These are phyloP conservation scores for Pelodiscus sinensis DNA, from an alignment of 2,113 vertebrate genomes.

Conservation along the genomic window DNA sequence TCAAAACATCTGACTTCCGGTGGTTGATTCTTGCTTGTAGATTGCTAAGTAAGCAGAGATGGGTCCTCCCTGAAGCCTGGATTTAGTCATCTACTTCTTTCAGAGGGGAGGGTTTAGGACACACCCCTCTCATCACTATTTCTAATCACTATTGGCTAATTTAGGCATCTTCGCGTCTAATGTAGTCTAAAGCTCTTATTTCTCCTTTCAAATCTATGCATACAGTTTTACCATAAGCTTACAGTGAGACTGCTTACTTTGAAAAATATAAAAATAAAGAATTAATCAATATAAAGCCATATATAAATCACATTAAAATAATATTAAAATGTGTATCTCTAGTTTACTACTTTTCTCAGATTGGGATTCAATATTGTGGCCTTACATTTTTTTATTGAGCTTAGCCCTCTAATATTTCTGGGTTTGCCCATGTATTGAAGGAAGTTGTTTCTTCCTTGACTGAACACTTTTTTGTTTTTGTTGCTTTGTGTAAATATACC, in stretches of 20 bases:
- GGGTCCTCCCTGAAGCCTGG: not conserved
- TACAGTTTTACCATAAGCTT: conserved; percentile 31
- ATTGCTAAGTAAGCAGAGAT: not conserved
- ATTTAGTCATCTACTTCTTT: not conserved
- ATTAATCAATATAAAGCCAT: conserved; percentile 45
- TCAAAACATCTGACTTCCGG: not conserved
- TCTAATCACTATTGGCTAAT: not conserved
- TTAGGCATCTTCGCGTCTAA: not conserved
- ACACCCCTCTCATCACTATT: not conserved
- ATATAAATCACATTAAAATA: conserved; percentile 38
- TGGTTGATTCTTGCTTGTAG: not conserved
- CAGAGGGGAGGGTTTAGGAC: not conserved
- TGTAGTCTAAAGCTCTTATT: not conserved
- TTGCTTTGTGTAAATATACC: not conserved
- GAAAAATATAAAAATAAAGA: conserved; percentile 21
- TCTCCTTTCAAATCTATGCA: not conserved
- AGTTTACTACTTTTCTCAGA: conserved; percentile 43
- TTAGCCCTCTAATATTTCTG: not conserved
- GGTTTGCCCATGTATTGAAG: not conserved
- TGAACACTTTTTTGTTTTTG: conserved; percentile 32
- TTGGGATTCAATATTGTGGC: conserved; percentile 65
- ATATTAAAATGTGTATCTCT: conserved; percentile 50
- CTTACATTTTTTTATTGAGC: conserved; percentile 66
- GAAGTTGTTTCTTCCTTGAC: conserved; percentile 36
- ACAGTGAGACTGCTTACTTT: not conserved